Conservation (phyloP, 2,797 vertebrate species). For the Cichlasoma orientale region DNA sequence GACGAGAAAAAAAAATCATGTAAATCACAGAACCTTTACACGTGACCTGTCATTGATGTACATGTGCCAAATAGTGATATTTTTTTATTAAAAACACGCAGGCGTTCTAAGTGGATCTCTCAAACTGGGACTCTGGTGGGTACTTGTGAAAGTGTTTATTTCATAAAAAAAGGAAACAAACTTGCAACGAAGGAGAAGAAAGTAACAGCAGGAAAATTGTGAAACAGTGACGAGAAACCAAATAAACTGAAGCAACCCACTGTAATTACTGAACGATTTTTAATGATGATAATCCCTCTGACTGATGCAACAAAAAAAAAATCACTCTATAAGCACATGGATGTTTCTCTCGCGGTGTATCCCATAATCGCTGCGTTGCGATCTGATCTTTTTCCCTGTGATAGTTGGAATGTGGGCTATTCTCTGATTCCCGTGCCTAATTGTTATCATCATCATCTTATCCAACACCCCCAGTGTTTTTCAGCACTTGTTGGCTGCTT, state of each 20-base stretch:
- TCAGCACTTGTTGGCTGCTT: not conserved
- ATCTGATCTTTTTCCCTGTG: no score
- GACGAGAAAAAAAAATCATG: not conserved
- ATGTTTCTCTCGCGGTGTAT: not conserved
- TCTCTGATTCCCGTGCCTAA: not conserved
- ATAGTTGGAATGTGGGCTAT: not conserved
- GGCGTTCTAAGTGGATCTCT: not conserved
- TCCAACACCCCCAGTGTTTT: not conserved
- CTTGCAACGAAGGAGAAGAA: not conserved
- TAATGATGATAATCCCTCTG: not conserved
- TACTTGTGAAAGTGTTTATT: not conserved
- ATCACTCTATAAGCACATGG: accelerated
- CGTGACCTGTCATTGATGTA: not conserved
- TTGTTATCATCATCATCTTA: not conserved
- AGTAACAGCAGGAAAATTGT: not conserved
- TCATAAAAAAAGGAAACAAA: not conserved
- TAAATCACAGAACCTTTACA: not conserved
- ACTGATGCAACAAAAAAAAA: not conserved
- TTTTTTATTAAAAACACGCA: not conserved
- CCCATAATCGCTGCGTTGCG: not conserved
- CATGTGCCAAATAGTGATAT: not conserved
- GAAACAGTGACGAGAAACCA: accelerated
- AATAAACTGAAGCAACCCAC: no score
- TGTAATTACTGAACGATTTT: no score
- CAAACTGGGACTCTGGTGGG: not conserved